Percentiles rank a stretch among this genome's conserved stretches.
These are phyloP conservation scores for Apaloderma vittatum DNA, from an alignment of 2,113 vertebrate species.

Conservation along the genomic window DNA sequence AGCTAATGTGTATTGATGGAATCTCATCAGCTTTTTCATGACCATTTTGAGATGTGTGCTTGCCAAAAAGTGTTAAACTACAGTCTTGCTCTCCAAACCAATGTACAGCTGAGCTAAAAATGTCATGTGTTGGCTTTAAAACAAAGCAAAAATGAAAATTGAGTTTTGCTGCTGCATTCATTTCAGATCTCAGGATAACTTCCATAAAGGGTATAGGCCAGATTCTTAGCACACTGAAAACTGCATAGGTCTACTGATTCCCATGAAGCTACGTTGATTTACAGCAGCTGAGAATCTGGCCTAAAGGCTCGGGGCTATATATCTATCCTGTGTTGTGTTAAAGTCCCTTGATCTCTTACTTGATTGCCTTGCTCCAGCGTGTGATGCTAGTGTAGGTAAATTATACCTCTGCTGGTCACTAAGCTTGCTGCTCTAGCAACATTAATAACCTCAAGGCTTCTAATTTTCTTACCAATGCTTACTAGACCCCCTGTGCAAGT, in stretches of 20 bases:
- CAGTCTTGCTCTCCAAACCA: constrained; percentile 39
- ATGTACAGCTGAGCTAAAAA: constrained; percentile 58
- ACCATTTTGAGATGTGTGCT: constrained; percentile 46
- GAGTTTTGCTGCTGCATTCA: constrained; percentile 55
- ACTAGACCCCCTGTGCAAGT: constrained; percentile 70
- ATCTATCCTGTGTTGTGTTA: constrained; percentile 55
- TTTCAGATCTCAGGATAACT: constrained; percentile 54
- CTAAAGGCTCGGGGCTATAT: constrained; percentile 38
- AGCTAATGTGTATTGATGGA: constrained; percentile 55
- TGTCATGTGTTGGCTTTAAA: constrained; percentile 56
- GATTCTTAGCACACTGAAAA: constrained; percentile 33
- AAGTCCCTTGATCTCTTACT: constrained; percentile 67
- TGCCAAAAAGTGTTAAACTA: constrained; percentile 55
- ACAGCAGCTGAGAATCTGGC: constrained; percentile 61
- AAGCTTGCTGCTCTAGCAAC: constrained; percentile 62
- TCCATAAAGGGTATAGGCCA: constrained; percentile 37
- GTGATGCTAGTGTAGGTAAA: constrained; percentile 66
- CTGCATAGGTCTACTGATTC: constrained; percentile 21
- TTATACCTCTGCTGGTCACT: constrained; percentile 69
- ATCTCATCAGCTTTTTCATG: constrained; percentile 60
- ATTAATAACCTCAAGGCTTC: constrained; percentile 75
- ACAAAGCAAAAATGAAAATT: constrained; percentile 63
- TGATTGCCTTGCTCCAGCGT: constrained; percentile 63
- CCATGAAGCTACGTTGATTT: constrained; percentile 44
- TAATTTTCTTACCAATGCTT: constrained; percentile 75